Conservation (phyloP, 2,113 vertebrate genomes). For the Manacus vitellinus region DNA sequence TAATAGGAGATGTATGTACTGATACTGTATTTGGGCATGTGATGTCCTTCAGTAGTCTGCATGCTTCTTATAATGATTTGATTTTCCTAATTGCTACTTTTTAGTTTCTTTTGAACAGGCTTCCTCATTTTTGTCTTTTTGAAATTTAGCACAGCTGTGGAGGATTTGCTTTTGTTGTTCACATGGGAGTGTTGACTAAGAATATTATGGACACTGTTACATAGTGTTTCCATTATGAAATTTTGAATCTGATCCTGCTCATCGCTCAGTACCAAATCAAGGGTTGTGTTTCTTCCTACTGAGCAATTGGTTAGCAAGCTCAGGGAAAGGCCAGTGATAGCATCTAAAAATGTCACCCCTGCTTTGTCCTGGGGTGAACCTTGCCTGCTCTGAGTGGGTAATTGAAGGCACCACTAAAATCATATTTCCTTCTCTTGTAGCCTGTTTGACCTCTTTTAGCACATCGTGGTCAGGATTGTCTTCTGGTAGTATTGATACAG, state of each 20-base stretch:
- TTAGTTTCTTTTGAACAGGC: neutral
- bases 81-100: neutral
- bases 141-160: neutral
- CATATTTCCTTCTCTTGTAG: neutral
- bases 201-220: conserved; percentile 14
- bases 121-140: neutral
- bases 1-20: neutral
- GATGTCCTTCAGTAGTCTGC: neutral
- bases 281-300: neutral
- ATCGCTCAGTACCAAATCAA: conserved; percentile 11
- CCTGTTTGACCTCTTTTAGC: neutral
- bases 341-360: conserved; percentile 41
- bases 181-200: neutral
- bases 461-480: neutral
- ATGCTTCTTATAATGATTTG: neutral
- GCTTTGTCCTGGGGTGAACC: conserved; percentile 8
- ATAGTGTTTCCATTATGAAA: conserved; percentile 37
- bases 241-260: conserved; percentile 46
- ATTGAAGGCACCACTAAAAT: neutral
- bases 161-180: neutral
- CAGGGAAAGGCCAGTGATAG: neutral
- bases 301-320: conserved; percentile 37
- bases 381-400: neutral
- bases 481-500: neutral
- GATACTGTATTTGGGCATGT: neutral